Base-by-base conservation (phyloP, 1,140 invertebrate genomes). In the Drosophila takahashii region DNA sequence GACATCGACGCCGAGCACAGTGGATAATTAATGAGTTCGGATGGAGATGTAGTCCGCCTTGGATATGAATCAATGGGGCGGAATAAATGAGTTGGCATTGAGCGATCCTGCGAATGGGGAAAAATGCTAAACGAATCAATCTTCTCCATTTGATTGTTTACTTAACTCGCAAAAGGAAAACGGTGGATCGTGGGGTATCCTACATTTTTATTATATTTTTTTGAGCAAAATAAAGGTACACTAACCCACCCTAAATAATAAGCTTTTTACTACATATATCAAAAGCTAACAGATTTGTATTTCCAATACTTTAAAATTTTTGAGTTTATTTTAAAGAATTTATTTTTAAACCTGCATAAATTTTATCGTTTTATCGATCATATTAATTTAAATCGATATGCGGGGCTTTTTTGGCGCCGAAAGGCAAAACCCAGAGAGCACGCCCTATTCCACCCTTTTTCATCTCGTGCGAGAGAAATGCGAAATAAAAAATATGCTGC, bases 401-500 rank as follows among this genome's bases (percentile, higher is more conserved):
- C n/a, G 13, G 34, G 11, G 29, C 36, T 37, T 9, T 18, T 51
- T 51, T 34, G 29, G 48, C 29, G 29, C 29, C 29, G 15, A 51
- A 51, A 51, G 48, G 48, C 53, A 16, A 42, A 22, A 6, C 10
- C 27, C 47, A 15, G 26, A 42, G 39, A 42, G 26, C 26, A 50
- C 47, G 45, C 36, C 36, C 59, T 18, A 26, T 11, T 11, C n/a
- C 47, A 50, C n/a, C 22, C 18, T n/a, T 27, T 47, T 44, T 11
- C 64, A 36, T 51, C 53, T 51, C 48, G 18, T 39, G 57, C 22
- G 56, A 69, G 64, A 45, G 44, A 64, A 67, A 67, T 42, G 36
- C 64, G 37, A 67, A 51, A 54, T 53, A 75, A 39, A 74, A 74
- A 66, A 67, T 37, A 51, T 75, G 52, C 39, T 41, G 72, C 72